phyloP scores from a whole-genome alignment of 2,113 vertebrate genomes.

The Eurystomus gularis region DNA sequence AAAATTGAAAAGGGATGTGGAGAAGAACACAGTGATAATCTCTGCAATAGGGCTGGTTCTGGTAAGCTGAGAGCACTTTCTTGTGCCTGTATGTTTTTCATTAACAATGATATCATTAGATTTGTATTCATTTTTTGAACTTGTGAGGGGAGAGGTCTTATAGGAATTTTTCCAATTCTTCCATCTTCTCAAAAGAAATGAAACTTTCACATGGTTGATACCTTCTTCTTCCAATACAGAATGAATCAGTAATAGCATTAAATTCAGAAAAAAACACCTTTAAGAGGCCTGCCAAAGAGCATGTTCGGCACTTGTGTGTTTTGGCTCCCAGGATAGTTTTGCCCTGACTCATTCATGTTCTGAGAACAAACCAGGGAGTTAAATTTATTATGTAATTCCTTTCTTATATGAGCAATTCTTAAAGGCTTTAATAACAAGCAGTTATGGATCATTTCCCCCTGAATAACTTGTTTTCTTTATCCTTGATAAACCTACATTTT shows the following conservation, averaged over 20 bases:
- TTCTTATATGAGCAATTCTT: constrained; percentile 22
- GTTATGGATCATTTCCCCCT: constrained; percentile 11
- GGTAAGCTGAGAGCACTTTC: background rate
- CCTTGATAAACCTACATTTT: constrained; percentile 27
- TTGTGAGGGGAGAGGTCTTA: background rate
- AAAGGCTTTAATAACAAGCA: constrained; percentile 11
- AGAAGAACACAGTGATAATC: background rate
- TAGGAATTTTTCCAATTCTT: background rate
- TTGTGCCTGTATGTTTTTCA: background rate
- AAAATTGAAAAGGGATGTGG: rapidly evolving
- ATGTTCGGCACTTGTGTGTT: background rate
- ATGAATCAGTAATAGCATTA: background rate
- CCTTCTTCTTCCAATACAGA: background rate
- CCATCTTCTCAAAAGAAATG: background rate
- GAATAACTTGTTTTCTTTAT: constrained; percentile 42
- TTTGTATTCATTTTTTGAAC: background rate
- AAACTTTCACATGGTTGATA: background rate
- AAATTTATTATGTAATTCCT: constrained; percentile 10
- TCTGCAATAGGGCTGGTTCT: background rate
- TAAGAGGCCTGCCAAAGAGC: background rate
- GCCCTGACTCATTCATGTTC: background rate
- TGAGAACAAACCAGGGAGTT: background rate
- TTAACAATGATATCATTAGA: background rate
- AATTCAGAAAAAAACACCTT: background rate
- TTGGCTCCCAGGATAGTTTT: constrained; percentile 4